Base-by-base conservation (phyloP, 1,140 invertebrate genomes). In the Hestina assimilis region DNA sequence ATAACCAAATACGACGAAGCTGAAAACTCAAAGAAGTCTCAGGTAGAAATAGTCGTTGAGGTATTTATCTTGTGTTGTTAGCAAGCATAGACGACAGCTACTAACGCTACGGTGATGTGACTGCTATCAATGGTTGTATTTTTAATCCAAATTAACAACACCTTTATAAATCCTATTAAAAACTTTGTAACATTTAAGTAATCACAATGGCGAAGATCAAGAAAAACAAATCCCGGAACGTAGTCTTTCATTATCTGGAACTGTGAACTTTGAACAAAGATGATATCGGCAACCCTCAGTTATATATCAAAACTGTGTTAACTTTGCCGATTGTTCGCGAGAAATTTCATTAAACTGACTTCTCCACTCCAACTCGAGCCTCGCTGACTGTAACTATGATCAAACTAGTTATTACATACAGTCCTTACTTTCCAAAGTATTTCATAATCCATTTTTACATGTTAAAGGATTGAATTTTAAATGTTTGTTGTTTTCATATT, bases 321-420 rank as follows among this genome's bases (percentile, higher is more conserved):
- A 58, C 60, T 66, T 68, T 64, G 58, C n/a, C 68, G 59, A 68
- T 68, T 63, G 62, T 72, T 67, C 59, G 17, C 29, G 59, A 69
- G 69, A 69, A 75, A 75, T 75, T 75, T 75, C 62, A 75, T 72
- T 72, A 66, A 69, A 72, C 55, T 66, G 60, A 50, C 59, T 56
- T 52, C 41, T 38, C 38, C 60, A 68, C 62, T 74, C 48, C 41
- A 50, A 59, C 46, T 68, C 43, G 35, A 51, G 45, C 48, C 45
- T 38, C n/a, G 46, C 53, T 48, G 63, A 61, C 58, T 70, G 54
- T 50, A 58, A 60, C 55, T 65, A 66, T 62, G 53, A 63, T 59
- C 51, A 45, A 70, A 67, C 57, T 69, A 52, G 42, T 54, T 61
- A 60, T 43, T 29, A 43, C 28, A 23, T 19, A 38, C 14, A 43